These are phyloP conservation scores for Diachasma alloeum DNA, from an alignment of 1,140 invertebrate species.

Conservation along the genomic window DNA sequence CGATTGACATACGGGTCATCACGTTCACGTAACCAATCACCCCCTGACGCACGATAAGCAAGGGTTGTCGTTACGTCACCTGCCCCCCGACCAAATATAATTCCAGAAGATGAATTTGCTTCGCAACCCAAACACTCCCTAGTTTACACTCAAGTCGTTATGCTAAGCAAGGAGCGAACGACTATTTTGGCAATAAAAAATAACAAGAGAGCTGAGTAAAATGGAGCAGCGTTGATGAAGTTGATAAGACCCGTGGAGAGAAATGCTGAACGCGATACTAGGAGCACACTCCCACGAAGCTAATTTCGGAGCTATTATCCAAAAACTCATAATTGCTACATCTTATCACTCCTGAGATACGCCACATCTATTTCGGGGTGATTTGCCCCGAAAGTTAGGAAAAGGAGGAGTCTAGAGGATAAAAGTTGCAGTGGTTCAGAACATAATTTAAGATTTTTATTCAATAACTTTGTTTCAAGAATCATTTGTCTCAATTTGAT, in stretches of 20 bases:
- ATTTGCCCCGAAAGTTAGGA: not conserved
- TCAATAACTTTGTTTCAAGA: not conserved
- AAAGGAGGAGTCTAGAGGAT: not conserved
- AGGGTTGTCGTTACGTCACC: not conserved
- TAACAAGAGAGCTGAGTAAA: not conserved
- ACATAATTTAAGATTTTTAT: constrained; percentile 7
- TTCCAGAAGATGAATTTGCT: not conserved
- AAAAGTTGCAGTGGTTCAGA: not conserved
- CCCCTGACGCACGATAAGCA: not conserved
- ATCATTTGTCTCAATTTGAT: not conserved
- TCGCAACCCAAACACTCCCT: not conserved
- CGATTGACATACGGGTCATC: not conserved
- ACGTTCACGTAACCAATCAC: not conserved
- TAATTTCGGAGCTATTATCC: not conserved
- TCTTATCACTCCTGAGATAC: too few relatives aligned
- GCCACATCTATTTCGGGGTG: too few relatives aligned
- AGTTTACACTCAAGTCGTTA: not conserved
- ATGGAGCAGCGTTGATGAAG: not conserved
- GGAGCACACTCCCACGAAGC: not conserved
- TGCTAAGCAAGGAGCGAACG: not conserved
- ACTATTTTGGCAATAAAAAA: not conserved
- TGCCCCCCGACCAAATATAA: not conserved
- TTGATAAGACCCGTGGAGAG: not conserved
- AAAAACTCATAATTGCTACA: not conserved
- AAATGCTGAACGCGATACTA: not conserved